Evolutionary conservation across 2,113 vertebrate genomes (phyloP).

Genomic region (Salvelinus fontinalis): DNA sequence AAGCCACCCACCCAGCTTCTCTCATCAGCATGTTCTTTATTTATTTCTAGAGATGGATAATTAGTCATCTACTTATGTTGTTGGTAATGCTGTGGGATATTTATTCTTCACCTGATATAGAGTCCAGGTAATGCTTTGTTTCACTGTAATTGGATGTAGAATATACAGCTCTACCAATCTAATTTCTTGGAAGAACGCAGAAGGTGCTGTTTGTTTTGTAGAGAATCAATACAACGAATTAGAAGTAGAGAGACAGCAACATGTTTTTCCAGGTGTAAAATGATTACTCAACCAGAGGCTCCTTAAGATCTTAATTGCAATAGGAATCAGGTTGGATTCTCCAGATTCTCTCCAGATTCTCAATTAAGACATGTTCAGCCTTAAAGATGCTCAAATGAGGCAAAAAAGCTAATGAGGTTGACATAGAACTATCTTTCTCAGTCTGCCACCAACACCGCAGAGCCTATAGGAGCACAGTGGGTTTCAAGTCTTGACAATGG

Average conservation of each 20-base stretch:
- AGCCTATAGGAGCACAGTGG: constrained; percentile 2
- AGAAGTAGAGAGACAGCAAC: not conserved
- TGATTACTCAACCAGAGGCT: not conserved
- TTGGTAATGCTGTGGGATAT: constrained; percentile 2
- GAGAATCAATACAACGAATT: not conserved
- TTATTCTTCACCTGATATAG: not conserved
- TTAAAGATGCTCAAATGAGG: constrained; percentile 8
- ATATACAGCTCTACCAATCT: not conserved
- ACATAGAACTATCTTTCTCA: constrained; percentile 1
- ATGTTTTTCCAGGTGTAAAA: not conserved
- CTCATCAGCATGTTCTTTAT: constrained; percentile 44
- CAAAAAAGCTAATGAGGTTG: not conserved
- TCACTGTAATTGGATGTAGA: not conserved
- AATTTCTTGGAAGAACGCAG: not conserved
- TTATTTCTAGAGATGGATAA: constrained; percentile 50
- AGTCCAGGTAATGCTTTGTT: too few species aligned
- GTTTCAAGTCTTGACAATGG: not conserved
- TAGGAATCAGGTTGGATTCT: too few species aligned
- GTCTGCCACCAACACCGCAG: not conserved
- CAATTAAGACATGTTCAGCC: not conserved
- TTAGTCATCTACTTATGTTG: constrained; percentile 51
- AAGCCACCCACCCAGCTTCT: constrained; percentile 28
- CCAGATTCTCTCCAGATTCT: constrained; percentile 7
- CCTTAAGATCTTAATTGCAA: not conserved
- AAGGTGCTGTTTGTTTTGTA: not conserved